Percentiles rank a stretch among this genome's conserved stretches.
Evolutionary conservation across 2,113 vertebrate species (phyloP).

Genomic region (Callospermophilus lateralis): DNA sequence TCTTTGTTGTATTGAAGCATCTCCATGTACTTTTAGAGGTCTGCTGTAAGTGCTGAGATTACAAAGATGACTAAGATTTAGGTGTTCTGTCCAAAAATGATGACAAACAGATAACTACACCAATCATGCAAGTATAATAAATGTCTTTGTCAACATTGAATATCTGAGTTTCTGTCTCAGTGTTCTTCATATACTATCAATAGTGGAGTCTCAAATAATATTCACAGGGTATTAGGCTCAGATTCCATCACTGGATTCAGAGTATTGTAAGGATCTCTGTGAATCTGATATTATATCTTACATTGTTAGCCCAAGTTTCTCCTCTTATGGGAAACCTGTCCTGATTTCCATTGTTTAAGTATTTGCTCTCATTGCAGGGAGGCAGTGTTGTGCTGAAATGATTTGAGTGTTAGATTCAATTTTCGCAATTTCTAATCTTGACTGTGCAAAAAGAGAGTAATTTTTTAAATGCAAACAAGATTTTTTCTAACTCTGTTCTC

Average conservation of each 20-base stretch:
- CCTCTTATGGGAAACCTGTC: not conserved
- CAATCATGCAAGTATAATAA: not conserved
- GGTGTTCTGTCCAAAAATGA: not conserved
- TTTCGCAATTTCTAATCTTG: no score
- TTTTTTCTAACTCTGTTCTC: not conserved
- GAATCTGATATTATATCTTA: not conserved
- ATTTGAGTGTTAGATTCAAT: not conserved
- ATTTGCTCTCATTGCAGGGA: not conserved
- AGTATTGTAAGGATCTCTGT: not conserved
- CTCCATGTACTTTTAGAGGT: not conserved
- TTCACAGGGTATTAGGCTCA: not conserved
- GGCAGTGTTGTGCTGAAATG: not conserved
- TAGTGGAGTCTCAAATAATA: not conserved
- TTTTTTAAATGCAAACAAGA: not conserved
- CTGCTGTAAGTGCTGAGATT: not conserved
- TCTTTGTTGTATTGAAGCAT: not conserved
- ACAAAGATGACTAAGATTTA: not conserved
- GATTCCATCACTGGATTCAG: no score
- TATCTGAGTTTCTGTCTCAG: not conserved
- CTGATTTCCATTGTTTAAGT: no score
- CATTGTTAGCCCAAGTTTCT: not conserved
- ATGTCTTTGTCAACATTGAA: not conserved
- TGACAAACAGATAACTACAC: not conserved
- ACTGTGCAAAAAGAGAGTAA: not conserved
- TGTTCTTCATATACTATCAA: not conserved